Evolutionary conservation across 2,888 invertebrate genomes (phyloP).

Genomic region (Amiota minor): DNA sequence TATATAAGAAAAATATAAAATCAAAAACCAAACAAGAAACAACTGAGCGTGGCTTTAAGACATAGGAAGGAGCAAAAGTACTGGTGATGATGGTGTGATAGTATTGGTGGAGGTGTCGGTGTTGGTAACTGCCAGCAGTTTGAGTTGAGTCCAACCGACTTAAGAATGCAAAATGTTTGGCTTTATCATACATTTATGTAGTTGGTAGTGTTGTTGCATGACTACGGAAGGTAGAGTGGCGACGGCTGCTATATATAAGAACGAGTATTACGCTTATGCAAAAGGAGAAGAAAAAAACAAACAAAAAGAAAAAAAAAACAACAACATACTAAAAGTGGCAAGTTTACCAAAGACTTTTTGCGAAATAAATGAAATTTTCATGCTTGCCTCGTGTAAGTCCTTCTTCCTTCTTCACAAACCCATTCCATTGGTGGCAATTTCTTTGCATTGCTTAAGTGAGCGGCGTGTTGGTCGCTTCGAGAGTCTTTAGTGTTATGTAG

Average conservation of each 20-base stretch:
- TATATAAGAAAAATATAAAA: slow-evolving; percentile 4
- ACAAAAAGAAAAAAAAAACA: slow-evolving; percentile 29
- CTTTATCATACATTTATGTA: too few species aligned
- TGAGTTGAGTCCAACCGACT: too few species aligned
- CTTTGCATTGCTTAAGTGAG: slow-evolving; percentile 4
- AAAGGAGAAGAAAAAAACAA: slow-evolving; percentile 10
- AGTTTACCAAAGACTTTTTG: slow-evolving; percentile 49
- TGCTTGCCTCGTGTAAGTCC: slow-evolving; percentile 41
- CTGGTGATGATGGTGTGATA: background rate
- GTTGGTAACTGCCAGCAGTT: too few species aligned
- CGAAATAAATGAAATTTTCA: slow-evolving; percentile 63
- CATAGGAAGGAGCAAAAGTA: background rate
- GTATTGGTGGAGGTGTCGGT: too few species aligned
- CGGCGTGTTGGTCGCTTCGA: slow-evolving; percentile 2
- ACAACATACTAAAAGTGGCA: slow-evolving; percentile 36
- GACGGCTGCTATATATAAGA: background rate
- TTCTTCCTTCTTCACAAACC: background rate
- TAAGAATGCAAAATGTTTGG: too few species aligned
- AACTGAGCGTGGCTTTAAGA: background rate
- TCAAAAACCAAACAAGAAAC: slow-evolving; percentile 25
- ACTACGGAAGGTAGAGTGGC: background rate
- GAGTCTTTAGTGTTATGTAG: background rate
- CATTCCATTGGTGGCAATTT: slow-evolving; percentile 1
- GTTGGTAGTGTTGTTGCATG: too few species aligned
- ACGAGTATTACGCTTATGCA: slow-evolving; percentile 1